phyloP scores from a whole-genome alignment of 2,888 invertebrate species.

The Tipula unca region DNA sequence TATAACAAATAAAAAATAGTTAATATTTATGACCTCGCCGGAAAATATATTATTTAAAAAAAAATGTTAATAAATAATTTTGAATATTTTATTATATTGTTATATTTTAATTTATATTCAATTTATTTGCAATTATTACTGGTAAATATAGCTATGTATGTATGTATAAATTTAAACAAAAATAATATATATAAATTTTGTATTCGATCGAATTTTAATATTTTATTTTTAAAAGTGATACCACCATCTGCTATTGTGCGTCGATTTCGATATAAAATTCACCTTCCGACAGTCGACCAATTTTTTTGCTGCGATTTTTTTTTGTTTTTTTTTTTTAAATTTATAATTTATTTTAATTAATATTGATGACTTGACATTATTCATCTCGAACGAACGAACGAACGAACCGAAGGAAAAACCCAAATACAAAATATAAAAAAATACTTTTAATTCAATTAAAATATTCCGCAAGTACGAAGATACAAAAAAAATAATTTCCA shows the following conservation, averaged over 20 bases:
- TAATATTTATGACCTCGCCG: not conserved
- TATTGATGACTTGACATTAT: slow-evolving; percentile 8
- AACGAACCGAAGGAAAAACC: not conserved
- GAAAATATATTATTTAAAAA: not conserved
- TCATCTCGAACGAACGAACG: not conserved
- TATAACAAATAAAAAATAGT: not conserved
- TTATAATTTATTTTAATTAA: not conserved
- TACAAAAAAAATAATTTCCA: not conserved
- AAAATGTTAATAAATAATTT: not conserved
- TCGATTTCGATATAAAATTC: not conserved
- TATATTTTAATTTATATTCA: not conserved
- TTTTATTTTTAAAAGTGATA: not conserved
- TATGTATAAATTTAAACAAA: no score
- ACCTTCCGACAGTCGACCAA: not conserved
- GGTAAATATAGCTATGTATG: not conserved
- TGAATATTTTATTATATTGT: not conserved
- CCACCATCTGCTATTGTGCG: not conserved
- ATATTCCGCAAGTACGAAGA: not conserved
- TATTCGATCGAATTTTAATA: not conserved
- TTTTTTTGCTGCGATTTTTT: not conserved
- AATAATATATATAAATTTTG: not conserved
- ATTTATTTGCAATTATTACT: not conserved
- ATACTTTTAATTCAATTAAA: not conserved
- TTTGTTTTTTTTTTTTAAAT: not conserved
- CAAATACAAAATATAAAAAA: not conserved